Base-by-base conservation (phyloP, 2,113 vertebrate genomes). In the Ancistrus triradiatus region DNA sequence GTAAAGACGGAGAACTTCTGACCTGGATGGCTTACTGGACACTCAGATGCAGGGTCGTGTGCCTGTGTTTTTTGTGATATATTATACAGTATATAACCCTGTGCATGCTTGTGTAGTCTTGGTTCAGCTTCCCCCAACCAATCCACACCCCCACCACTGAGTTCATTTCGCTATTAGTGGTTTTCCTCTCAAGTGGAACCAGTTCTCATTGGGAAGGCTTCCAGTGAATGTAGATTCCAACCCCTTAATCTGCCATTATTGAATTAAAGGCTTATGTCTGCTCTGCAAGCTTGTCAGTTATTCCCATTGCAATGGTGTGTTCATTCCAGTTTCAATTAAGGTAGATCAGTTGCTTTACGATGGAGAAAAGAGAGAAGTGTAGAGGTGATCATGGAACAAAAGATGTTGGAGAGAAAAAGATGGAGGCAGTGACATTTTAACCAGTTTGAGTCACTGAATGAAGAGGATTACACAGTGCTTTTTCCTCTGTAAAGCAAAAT, bases 171-270 rank as follows among this genome's bases (percentile, higher is more conserved):
- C 38, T 59, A 43, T 74, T 61, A 61, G 48, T 6, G 11, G 18
- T 43, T 70, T 40, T 70, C 58, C 44, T 74, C 74, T 72, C 79
- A 80, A 81, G 74, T 76, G 72, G 83, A 82, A 77, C 72, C 61
- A 43, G 73, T 74, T 66, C 66, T 80, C 58, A 24, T 72, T 51
- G 77, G 80, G 73, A 83, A 43, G 40, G 58, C 70, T 80, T 59
- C 70, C 77, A 68, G 73, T 52, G 71, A 78, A 84, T 81, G 78
- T 80, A 69, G 69, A 76, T 80, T 79, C 79, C 82, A 80, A 83
- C 69, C 59, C 74, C 55, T 70, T 86, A 86, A 87, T 84, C 81
- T 85, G 74, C 80, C 80, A 76, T 86, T 82, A 89, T 85, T 87
- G 72, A 86, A 87, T 87, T 82, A 84, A 81, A 78, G 70, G 74